Base-by-base conservation (phyloP, 1,140 invertebrate genomes). In the Globodera ellingtonae region DNA sequence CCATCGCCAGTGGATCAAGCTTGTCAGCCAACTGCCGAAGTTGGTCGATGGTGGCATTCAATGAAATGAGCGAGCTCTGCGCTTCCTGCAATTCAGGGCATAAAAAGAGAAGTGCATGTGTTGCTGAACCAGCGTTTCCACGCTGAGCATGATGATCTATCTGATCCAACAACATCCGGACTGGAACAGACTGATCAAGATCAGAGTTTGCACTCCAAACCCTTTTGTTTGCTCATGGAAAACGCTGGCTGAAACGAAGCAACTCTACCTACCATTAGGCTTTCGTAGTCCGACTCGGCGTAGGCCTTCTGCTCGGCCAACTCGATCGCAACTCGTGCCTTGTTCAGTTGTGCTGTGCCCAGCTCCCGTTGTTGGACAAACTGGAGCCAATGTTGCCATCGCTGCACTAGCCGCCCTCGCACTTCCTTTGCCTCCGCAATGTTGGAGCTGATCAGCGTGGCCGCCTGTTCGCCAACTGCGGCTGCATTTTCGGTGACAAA, bases 1-100 rank as follows among this genome's bases (percentile, higher is more conserved):
- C 80, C 44, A 62, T 87, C 72, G 86, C 84, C 24, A 85, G 81
- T 15, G 84, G 84, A 79, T 85, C 80, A 18, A 85, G 86, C 69
- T 85, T 69, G 76, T 87, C 84, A 48, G 81, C 85, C 21, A 86
- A 83, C 18, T 72, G 65, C 75, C 87, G 84, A 35, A 86, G 69
- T n/a, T 81, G 59, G 21, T 78, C 69, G 44, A 86, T 78, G 56
- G 85, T 85, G 10, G 70, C 56, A 47, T 84, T 82, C 50, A 82
- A 74, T 48, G n/a, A n/a, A 18, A 46, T n/a, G 7, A 82, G 47
- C 35, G 46, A 47, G 21, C 66, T 50, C 35, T 83, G 62, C 18
- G 47, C 81, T 9, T 75, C 78, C 81, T 82, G 62, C 79, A 69
- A 69, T 13, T 9, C n/a, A 21, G 35, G 35, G 35, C 35, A 35